Evolutionary conservation across 2,113 vertebrate species (phyloP), one percentile per base, ranked within the genome.

Genomic region (Ciconia maguari): DNA sequence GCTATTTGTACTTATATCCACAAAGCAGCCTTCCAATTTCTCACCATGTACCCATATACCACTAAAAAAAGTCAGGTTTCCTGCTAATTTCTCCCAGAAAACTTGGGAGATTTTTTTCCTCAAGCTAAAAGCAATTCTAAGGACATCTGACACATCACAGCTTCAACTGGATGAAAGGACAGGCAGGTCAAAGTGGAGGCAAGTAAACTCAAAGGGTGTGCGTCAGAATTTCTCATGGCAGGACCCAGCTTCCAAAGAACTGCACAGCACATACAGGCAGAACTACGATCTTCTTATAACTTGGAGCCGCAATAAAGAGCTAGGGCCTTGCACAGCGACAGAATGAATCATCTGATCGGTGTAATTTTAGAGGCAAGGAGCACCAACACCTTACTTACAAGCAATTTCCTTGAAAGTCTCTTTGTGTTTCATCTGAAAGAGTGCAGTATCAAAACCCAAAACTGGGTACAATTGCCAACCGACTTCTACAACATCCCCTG

Each of bases 31-130:
- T 38, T 81, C 74, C 17, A 81, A 9, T 48, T 84, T 74, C 44
- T 81, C 41, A 77, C 11, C 10, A 22, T 80, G 51, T 60, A 55
- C 1, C 11, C 20, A 80, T 9, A 32, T 5, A 57, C 8, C 36
- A 57, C 26, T 29, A 54, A 75, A 70, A n/a, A 1, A 32, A 24
- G 13, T 25, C 17, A 51, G 7, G 24, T 79, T 85, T 51, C n/a
- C 69, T 13, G 13, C 9, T 51, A 27, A 49, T 80, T 83, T 80
- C 10, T 15, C 16, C 27, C 32, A 84, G 55, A 30, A 62, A 75
- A 44, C 38, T n/a, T 27, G 6, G 6, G 11, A 44, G 15, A 26
- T 5, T 27, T 34, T 6, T 4, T 4, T 1, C 9, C 14, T 9
- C 17, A 26, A 49, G 30, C 16, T 42, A 60, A 87, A 64, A 42